phyloP scores from a whole-genome alignment of 2,888 invertebrate genomes.

The Spicauda simplicius region DNA sequence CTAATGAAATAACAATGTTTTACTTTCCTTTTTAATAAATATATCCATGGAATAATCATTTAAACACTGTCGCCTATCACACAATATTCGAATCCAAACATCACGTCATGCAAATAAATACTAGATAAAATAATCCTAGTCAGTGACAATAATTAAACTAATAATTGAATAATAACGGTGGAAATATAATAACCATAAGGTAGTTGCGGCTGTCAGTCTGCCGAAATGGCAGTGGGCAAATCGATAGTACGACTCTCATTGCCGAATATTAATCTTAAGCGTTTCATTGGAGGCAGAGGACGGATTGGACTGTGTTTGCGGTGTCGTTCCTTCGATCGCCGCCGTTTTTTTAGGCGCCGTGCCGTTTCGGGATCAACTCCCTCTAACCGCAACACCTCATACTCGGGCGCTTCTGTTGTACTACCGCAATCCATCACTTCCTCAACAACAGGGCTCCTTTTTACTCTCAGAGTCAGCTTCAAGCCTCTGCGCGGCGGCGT shows the following conservation, averaged over 20 bases:
- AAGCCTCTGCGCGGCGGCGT: slow-evolving; percentile 87
- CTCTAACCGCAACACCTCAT: slow-evolving; percentile 93
- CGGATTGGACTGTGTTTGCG: slow-evolving; percentile 82
- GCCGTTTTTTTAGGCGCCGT: slow-evolving; percentile 84
- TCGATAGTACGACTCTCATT: slow-evolving; percentile 95
- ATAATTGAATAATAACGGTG: slow-evolving; percentile 82
- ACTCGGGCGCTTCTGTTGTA: slow-evolving; percentile 91
- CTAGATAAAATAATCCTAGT: slow-evolving; percentile 79
- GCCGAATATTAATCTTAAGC: slow-evolving; percentile 94
- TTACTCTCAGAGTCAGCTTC: slow-evolving; percentile 93
- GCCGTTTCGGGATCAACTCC: slow-evolving; percentile 87
- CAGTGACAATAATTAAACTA: slow-evolving; percentile 83
- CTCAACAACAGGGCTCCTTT: slow-evolving; percentile 93
- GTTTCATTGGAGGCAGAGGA: slow-evolving; percentile 91
- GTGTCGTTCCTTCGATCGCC: slow-evolving; percentile 76
- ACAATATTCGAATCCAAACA: slow-evolving; percentile 70
- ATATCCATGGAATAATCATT: slow-evolving; percentile 70
- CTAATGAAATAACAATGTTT: slow-evolving; percentile 56
- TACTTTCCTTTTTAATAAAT: slow-evolving; percentile 64
- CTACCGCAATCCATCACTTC: slow-evolving; percentile 91
- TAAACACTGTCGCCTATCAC: slow-evolving; percentile 69
- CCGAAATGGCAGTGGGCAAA: slow-evolving; percentile 90
- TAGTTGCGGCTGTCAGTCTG: slow-evolving; percentile 80
- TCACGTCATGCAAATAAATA: slow-evolving; percentile 79
- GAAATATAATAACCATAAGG: slow-evolving; percentile 76